Evolutionary conservation across 2,113 vertebrate species (phyloP).

Genomic region (Corythaeola cristata): DNA sequence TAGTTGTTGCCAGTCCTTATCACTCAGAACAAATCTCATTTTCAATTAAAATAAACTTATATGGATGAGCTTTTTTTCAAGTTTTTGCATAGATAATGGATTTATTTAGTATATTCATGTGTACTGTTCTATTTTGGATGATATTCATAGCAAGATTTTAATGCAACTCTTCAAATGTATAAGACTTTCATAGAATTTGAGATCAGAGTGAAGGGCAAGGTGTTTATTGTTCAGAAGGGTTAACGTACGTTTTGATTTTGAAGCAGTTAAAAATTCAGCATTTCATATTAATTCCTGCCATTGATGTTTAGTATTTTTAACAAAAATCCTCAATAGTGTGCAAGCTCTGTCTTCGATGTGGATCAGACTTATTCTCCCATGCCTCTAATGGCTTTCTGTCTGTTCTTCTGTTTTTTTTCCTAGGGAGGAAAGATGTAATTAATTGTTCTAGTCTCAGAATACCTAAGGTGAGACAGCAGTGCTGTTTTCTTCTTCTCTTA

Average conservation of each 20-base stretch:
- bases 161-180: neutral
- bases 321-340: neutral
- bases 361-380: neutral
- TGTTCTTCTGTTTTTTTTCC: neutral
- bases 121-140: neutral
- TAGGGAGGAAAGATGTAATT: neutral
- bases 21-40: neutral
- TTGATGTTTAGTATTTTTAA: neutral
- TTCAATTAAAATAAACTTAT: neutral
- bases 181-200: neutral
- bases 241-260: neutral
- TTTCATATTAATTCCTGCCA: neutral
- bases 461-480: neutral
- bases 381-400: neutral
- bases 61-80: neutral
- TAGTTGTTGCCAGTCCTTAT: neutral
- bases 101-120: neutral
- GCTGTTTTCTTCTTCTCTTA: neutral
- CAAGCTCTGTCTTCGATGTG: neutral
- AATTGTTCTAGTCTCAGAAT: neutral
- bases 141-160: neutral
- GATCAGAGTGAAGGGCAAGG: neutral
- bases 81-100: neutral
- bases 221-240: neutral
- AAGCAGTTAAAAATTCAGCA: neutral